Base-by-base conservation (phyloP, 2,797 vertebrate genomes). In the Spinus olivaceus region DNA sequence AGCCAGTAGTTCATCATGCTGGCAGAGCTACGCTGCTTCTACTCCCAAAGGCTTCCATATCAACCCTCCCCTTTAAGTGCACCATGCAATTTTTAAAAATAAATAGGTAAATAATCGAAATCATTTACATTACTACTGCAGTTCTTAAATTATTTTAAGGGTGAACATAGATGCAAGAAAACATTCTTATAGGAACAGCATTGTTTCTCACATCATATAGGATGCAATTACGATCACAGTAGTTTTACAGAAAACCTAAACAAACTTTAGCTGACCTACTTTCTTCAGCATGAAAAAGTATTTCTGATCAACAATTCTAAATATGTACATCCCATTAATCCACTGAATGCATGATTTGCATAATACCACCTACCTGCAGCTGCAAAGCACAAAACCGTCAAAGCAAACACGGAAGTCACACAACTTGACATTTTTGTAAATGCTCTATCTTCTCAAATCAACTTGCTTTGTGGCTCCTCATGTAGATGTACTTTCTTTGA, bases 351-450 rank as follows among this genome's bases (percentile, higher is more conserved):
- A 18, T 21, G 25, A 86, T 92, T 95, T 91, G 70, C 39, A 82
- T 85, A 83, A 94, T 19, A 53, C 3, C 37, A 95, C 95, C 84
- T 95, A 98, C 98, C 98, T 95, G 96, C 95, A 65, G 96, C 88
- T 46, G 96, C 95, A 94, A 98, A 86, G 86, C 85, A 97, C 78
- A 92, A 90, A 66, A 95, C 96, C 94, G 98, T 95, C 92, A 98
- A 94, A 86, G 95, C 92, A 81, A 97, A 94, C 54, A 97, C 19
- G 79, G 96, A 81, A 49, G 97, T 77, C 77, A 81, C 64, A 66
- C n/a, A 97, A 57, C 41, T 66, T 76, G 95, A 94, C 98, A 98
- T 97, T 81, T 97, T 97, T 82, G 53, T 92, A 86, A 79, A 51
- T 6, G 2, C 56, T 42, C 19, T 84, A n/a, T 87, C 86, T 94